Evolutionary conservation across 2,888 invertebrate species (phyloP).

Genomic region (Machimus rusticus): DNA sequence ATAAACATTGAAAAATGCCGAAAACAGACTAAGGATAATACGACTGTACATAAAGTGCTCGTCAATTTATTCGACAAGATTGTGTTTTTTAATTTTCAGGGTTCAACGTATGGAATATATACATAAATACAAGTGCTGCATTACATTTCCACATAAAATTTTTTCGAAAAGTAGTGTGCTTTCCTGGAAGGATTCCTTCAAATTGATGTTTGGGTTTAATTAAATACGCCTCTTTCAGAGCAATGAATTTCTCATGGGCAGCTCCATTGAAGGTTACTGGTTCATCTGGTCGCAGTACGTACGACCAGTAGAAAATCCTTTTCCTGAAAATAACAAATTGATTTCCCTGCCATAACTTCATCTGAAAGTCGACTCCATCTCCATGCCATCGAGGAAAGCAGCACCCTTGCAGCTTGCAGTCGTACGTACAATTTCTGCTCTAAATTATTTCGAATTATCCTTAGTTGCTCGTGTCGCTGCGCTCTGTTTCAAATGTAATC

Average conservation of each 20-base stretch:
- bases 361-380: background rate
- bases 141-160: background rate
- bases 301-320: background rate
- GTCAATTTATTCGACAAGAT: background rate
- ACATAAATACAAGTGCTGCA: background rate
- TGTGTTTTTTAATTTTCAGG: background rate
- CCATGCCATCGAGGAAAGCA: background rate
- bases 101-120: background rate
- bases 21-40: background rate
- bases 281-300: background rate
- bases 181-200: background rate
- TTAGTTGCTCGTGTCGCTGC: background rate
- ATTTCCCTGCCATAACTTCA: conserved; percentile 4
- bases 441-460: background rate
- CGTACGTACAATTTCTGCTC: background rate
- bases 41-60: background rate
- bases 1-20: background rate
- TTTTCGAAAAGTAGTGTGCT: background rate
- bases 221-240: background rate
- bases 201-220: background rate
- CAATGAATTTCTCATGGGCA: background rate
- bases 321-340: conserved; percentile 30
- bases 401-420: background rate
- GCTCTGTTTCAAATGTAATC: background rate
- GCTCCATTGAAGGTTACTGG: background rate